These are phyloP conservation scores for Eupeodes latifasciatus DNA, from an alignment of 2,888 invertebrate genomes.

Conservation along the genomic window DNA sequence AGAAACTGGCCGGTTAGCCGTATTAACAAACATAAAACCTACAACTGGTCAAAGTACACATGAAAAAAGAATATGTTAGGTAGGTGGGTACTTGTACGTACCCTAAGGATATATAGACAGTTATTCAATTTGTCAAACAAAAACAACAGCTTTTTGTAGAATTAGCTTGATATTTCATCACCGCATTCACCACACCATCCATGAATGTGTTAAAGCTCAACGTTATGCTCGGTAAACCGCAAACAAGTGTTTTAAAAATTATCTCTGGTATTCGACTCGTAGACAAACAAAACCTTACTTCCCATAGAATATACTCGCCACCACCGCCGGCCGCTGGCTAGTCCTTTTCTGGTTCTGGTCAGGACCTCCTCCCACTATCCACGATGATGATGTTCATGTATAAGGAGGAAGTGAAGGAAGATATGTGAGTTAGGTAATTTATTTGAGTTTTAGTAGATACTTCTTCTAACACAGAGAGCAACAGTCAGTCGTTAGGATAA, in stretches of 20 bases:
- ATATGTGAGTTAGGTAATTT: neutral
- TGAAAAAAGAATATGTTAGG: constrained; percentile 22
- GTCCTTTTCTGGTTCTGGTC: neutral
- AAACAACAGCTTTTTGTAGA: constrained; percentile 66
- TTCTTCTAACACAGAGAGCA: constrained; percentile 47
- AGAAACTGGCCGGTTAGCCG: constrained; percentile 27
- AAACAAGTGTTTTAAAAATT: constrained; percentile 65
- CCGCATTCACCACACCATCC: constrained; percentile 40
- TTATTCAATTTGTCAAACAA: constrained; percentile 74
- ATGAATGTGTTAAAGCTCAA: constrained; percentile 58
- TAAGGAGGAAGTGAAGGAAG: neutral
- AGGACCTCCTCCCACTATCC: neutral
- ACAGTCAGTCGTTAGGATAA: constrained; percentile 55
- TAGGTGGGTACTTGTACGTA: neutral
- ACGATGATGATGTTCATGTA: neutral
- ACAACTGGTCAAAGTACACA: constrained; percentile 28
- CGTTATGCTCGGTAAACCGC: constrained; percentile 44
- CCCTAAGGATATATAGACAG: constrained; percentile 59
- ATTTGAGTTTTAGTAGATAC: constrained; percentile 30
- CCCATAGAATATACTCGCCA: neutral
- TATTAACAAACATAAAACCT: neutral
- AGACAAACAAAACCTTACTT: constrained; percentile 35
- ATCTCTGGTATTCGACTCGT: neutral
- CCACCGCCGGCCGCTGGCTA: too few species aligned
- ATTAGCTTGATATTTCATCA: constrained; percentile 67